These are phyloP conservation scores for Spea hammondii DNA, from an alignment of 2,797 vertebrate species.

Conservation along the genomic window DNA sequence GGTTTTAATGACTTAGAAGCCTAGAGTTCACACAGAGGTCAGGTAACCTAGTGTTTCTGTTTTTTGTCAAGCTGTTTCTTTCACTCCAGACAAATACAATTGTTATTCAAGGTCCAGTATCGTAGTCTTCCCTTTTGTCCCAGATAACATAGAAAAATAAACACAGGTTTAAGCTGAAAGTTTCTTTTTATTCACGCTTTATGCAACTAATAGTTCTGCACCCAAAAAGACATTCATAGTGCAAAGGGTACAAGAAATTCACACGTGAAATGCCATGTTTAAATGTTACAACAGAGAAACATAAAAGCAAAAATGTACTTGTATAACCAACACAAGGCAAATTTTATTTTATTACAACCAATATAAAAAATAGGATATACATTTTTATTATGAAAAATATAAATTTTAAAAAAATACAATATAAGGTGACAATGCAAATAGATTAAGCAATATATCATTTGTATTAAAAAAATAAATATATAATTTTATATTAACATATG, in stretches of 20 bases:
- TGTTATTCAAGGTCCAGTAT: conserved; percentile 11
- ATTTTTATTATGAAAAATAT: neutral
- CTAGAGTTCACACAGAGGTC: conserved; percentile 41
- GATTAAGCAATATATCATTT: no score
- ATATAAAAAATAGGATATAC: neutral
- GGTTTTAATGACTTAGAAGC: neutral
- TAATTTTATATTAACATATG: conserved; percentile 8
- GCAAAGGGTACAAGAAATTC: neutral
- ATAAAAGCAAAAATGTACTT: neutral
- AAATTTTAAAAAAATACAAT: no score
- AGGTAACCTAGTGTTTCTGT: conserved; percentile 19
- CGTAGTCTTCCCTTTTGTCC: conserved; percentile 17
- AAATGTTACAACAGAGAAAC: neutral
- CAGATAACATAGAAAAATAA: conserved; percentile 30
- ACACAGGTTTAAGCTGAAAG: neutral
- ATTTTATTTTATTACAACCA: neutral
- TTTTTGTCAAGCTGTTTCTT: conserved; percentile 35
- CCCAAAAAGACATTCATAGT: no score
- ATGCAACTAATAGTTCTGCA: neutral
- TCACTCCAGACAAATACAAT: conserved; percentile 25
- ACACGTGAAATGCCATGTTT: neutral
- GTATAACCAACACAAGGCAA: no score
- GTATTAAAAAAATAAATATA: neutral
- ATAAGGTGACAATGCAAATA: no score
- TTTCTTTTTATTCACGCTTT: neutral